Percentiles rank a stretch among this genome's conserved stretches.
Evolutionary conservation across 1,140 invertebrate species (phyloP).

Genomic region (Caenorhabditis elegans): WBcel235 BX284602.5:13987501-13988000

Average conservation of each 20-base stretch:
- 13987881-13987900: background rate
- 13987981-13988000: background rate
- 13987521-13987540: no score
- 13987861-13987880: background rate
- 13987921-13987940: background rate
- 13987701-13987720: background rate
- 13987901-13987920: background rate
- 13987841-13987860: background rate
- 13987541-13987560: background rate
- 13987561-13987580: background rate
- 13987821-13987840: background rate
- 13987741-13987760: background rate
- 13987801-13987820: background rate
- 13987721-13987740: background rate
- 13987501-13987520: no score
- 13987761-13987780: conserved; percentile 14
- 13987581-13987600: background rate
- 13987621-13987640: background rate
- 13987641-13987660: background rate
- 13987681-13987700: background rate
- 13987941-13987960: background rate
- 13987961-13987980: background rate
- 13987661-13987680: background rate
- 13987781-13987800: background rate
- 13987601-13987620: no score